These are phyloP conservation scores for Ganaspis sp. DNA, from an alignment of 1,140 invertebrate species.

Conservation along the genomic window DNA sequence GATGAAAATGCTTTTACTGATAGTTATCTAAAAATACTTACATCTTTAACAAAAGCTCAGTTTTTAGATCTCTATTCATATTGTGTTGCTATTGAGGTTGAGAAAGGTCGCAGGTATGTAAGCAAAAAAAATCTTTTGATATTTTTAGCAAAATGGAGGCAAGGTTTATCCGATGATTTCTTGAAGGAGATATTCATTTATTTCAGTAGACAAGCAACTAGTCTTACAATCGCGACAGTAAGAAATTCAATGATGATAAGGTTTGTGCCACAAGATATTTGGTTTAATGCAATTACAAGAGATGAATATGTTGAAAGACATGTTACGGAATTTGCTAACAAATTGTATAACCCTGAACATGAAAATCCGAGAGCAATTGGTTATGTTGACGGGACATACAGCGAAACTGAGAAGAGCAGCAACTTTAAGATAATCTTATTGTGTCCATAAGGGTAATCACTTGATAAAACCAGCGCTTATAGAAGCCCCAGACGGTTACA, in stretches of 20 bases:
- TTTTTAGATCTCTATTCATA: too few species aligned
- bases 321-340: slow-evolving; percentile 32
- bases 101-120: too few species aligned
- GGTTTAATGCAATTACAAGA: slow-evolving; percentile 17
- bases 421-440: neutral
- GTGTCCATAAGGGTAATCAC: slow-evolving; percentile 15
- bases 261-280: neutral
- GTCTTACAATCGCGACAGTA: too few species aligned
- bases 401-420: neutral
- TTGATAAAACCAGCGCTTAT: slow-evolving; percentile 27
- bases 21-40: too few species aligned
- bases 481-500: slow-evolving; percentile 22
- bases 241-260: too few species aligned
- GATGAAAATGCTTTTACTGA: too few species aligned
- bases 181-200: neutral
- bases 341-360: slow-evolving; percentile 35
- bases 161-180: neutral
- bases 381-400: neutral
- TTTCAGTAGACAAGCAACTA: neutral
- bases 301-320: neutral
- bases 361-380: neutral
- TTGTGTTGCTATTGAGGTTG: too few species aligned
- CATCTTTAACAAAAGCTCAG: too few species aligned
- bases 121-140: too few species aligned
- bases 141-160: neutral